These are phyloP conservation scores for Chrysochloris asiatica DNA, from an alignment of 2,113 vertebrate genomes.

Conservation along the genomic window DNA sequence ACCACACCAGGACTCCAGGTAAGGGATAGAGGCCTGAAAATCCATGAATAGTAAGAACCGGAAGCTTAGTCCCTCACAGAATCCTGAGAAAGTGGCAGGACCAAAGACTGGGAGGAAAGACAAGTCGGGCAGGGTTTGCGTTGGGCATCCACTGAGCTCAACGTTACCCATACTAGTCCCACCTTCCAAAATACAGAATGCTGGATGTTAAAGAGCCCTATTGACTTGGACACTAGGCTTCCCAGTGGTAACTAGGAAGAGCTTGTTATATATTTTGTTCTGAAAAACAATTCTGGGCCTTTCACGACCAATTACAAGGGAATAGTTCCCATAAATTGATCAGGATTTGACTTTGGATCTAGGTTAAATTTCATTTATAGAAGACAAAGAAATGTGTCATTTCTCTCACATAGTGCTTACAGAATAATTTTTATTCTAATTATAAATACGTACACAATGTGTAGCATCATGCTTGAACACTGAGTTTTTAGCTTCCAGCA, in stretches of 20 bases:
- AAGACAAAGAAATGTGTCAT: background rate
- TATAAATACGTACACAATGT: background rate
- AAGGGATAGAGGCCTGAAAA: background rate
- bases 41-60: background rate
- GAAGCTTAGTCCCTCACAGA: background rate
- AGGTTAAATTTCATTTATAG: background rate
- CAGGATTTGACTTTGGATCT: background rate
- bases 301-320: background rate
- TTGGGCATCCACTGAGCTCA: background rate
- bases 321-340: background rate
- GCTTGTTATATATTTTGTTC: background rate
- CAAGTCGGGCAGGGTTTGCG: fast-evolving
- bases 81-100: background rate
- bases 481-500: background rate
- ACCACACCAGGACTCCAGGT: background rate
- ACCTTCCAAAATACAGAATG: background rate
- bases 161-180: background rate
- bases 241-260: background rate
- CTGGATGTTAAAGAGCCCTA: background rate
- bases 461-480: background rate
- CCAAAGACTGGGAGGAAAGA: background rate
- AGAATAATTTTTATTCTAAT: background rate
- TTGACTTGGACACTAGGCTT: background rate
- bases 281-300: background rate
- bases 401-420: background rate